phyloP scores from a whole-genome alignment of 2,888 invertebrate species.

The Agonopterix alstromeriana region DNA sequence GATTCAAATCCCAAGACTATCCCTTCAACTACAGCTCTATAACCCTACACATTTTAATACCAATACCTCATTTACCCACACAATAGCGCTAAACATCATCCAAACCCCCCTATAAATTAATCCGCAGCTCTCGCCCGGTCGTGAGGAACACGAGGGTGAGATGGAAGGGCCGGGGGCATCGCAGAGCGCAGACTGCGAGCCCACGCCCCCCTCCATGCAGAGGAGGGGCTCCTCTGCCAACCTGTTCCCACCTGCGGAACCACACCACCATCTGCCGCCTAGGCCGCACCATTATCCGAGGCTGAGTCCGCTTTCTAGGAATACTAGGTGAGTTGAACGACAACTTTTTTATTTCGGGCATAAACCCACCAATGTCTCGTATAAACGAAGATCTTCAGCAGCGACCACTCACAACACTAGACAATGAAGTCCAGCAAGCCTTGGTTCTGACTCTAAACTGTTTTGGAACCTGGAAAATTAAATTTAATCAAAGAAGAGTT shows the following conservation, averaged over 20 bases:
- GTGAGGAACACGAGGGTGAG: conserved; percentile 90
- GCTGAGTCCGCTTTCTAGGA: conserved; percentile 89
- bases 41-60: too few species aligned
- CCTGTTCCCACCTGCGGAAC: conserved; percentile 86
- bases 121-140: conserved; percentile 86
- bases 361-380: too few species aligned
- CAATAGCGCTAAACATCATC: neutral
- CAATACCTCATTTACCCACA: neutral
- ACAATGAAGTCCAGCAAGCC: too few species aligned
- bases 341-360: neutral
- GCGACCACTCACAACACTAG: neutral
- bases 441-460: too few species aligned
- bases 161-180: conserved; percentile 93
- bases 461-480: too few species aligned
- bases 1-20: too few species aligned
- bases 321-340: conserved; percentile 50
- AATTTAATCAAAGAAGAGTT: too few species aligned
- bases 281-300: conserved; percentile 79
- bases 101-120: neutral
- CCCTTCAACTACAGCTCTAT: too few species aligned
- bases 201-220: conserved; percentile 90
- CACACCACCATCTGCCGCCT: conserved; percentile 61
- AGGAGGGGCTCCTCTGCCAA: conserved; percentile 90
- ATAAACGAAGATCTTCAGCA: too few species aligned
- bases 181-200: conserved; percentile 95